These are phyloP conservation scores for Ardeotis arabs DNA, from an alignment of 2,113 vertebrate genomes.

Conservation along the genomic window DNA sequence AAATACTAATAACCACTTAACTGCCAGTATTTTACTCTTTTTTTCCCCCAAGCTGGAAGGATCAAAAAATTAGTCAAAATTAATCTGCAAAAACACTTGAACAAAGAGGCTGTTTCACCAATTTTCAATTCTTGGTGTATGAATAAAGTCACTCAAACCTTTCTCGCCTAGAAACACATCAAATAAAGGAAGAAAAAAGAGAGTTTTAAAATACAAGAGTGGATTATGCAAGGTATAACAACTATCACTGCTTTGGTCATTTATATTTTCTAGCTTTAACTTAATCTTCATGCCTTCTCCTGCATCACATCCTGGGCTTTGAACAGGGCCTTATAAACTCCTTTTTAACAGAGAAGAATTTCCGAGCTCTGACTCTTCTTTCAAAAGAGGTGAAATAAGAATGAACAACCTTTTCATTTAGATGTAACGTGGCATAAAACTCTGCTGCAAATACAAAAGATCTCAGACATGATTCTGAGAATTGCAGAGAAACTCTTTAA, in stretches of 20 bases:
- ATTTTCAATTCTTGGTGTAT: not conserved
- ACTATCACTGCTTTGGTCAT: not conserved
- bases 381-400: not conserved
- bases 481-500: not conserved
- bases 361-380: not conserved
- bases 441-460: not conserved
- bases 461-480: not conserved
- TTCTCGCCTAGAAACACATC: not conserved
- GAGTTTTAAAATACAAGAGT: not conserved
- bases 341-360: not conserved
- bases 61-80: not conserved
- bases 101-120: not conserved
- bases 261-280: not conserved
- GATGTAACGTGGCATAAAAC: not conserved
- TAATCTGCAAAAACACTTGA: not conserved
- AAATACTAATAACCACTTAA: not conserved
- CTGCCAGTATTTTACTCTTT: not conserved
- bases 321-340: not conserved
- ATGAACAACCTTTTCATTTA: not conserved
- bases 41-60: not conserved
- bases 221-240: not conserved
- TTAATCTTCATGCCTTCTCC: not conserved
- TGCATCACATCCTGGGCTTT: not conserved
- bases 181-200: not conserved
- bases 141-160: not conserved